Conservation (phyloP, 2,888 invertebrate genomes). For the Cryptophagus acutangulus region DNA sequence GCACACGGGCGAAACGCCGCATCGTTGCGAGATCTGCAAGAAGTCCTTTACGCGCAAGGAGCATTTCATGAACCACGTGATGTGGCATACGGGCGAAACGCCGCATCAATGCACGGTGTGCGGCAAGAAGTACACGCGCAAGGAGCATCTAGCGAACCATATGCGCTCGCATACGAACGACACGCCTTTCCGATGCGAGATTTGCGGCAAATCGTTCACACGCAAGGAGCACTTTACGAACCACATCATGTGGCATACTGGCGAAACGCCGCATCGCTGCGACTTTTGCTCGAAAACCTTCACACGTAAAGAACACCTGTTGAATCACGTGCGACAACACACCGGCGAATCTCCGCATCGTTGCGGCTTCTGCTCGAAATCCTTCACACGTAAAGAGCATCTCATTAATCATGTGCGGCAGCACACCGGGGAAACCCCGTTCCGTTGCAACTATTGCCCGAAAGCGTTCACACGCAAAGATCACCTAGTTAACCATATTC, state of each 20-base stretch:
- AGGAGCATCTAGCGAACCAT: conserved; percentile 84
- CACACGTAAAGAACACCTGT: conserved; percentile 69
- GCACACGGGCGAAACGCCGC: conserved; percentile 72
- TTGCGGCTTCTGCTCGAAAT: conserved; percentile 81
- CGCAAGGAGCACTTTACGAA: conserved; percentile 87
- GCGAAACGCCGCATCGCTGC: conserved; percentile 73
- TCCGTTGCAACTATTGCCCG: conserved; percentile 78
- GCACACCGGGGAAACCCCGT: conserved; percentile 67
- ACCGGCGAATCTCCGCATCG: conserved; percentile 81
- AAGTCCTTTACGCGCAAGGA: conserved; percentile 74
- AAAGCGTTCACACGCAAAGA: conserved; percentile 82
- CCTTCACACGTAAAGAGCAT: conserved; percentile 82
- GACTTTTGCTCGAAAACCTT: conserved; percentile 77
- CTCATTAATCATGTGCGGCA: conserved; percentile 81
- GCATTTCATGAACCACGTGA: conserved; percentile 74
- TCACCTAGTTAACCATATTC: conserved; percentile 70
- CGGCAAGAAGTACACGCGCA: conserved; percentile 83
- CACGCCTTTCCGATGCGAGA: conserved; percentile 81
- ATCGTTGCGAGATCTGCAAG: conserved; percentile 72
- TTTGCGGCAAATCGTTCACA: conserved; percentile 83
- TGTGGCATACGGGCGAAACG: conserved; percentile 81
- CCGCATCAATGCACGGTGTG: conserved; percentile 84
- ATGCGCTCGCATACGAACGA: conserved; percentile 85
- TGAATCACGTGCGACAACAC: conserved; percentile 74
- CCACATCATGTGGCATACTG: conserved; percentile 83